Evolutionary conservation across 2,888 invertebrate genomes (phyloP), one percentile per base, ranked within the genome.

Genomic region (Macrophya alboannulata): DNA sequence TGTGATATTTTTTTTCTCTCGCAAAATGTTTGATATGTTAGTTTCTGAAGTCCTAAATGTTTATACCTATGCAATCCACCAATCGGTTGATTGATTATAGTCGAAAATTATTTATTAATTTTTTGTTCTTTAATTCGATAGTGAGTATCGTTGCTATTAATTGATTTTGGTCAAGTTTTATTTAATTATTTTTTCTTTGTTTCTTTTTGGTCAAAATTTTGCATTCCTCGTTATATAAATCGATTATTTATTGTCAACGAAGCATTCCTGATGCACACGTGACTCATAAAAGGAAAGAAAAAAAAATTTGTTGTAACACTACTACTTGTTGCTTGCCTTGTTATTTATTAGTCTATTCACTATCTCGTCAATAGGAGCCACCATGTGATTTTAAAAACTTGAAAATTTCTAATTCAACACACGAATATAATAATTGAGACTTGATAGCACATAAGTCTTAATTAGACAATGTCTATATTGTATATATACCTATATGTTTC

Each of bases 191-290:
- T 62, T 82, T 45, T 65, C 10, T 21, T 31, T 25, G 65, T 82
- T 45, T 65, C 10, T 21, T 77, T 79, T 82, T 82, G 65, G 82
- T 82, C 82, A 82, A 82, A 65, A 82, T 82, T 82, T 82, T 82
- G 82, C 40, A 82, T 82, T 62, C 45, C 48, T 82, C 65, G 43
- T 62, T n/a, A 12, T 21, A 81, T 62, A 40, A 21, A 40, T 62
- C 43, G 10, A 43, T 40, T 43, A 62, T 62, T 81, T 62, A 81
- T 81, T 81, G 62, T 62, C 62, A 81, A 62, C 81, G 37, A 62
- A 81, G 59, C 43, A 81, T 81, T 62, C 59, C 81, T 8, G 62
- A 81, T 81, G 81, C 62, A 62, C 43, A 17, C n/a, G 59, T 45
- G 43, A 45, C n/a, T 74, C 17, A 40, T 17, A 15, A n/a, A 40